Evolutionary conservation across 2,888 invertebrate species (phyloP), one percentile per base, ranked within the genome.

Genomic region (Dilophus febrilis): DNA sequence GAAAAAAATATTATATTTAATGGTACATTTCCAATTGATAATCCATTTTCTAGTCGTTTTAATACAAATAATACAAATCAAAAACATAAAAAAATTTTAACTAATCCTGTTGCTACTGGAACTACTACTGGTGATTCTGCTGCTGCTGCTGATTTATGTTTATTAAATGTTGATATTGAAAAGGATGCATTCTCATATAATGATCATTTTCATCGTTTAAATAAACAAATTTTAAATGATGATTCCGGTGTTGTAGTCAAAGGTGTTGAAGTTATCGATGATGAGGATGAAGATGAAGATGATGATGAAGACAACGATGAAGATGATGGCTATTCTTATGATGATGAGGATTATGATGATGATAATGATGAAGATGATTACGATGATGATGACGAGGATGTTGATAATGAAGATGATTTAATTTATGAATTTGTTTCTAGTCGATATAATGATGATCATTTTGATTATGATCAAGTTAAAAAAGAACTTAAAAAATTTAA

Each of bases 21-120:
- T 50, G 86, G 86, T 39, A 88, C 87, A 3, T 88, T 72, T 66
- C 86, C 87, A 4, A 87, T 88, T 47, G 86, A 86, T 57, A 70
- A 71, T 52, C 85, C 85, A 22, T 44, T 60, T 11, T 57, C 59
- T 27, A 51, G 45, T 42, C 42, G 46, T 12, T 45, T 44, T 30
- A 4, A n/a, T n/a, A n/a, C n/a, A n/a, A n/a, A n/a, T n/a, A n/a
- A n/a, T n/a, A n/a, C n/a, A n/a, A n/a, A n/a, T n/a, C n/a, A n/a
- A n/a, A n/a, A n/a, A n/a, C n/a, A n/a, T n/a, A n/a, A n/a, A n/a
- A n/a, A n/a, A n/a, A n/a, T n/a, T n/a, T n/a, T n/a, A n/a, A n/a
- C n/a, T n/a, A n/a, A n/a, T n/a, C n/a, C n/a, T n/a, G n/a, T n/a
- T n/a, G n/a, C n/a, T n/a, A n/a, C n/a, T n/a, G n/a, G n/a, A n/a